Conservation (phyloP, 2,113 vertebrate genomes). For the Eonycteris spelaea region DNA sequence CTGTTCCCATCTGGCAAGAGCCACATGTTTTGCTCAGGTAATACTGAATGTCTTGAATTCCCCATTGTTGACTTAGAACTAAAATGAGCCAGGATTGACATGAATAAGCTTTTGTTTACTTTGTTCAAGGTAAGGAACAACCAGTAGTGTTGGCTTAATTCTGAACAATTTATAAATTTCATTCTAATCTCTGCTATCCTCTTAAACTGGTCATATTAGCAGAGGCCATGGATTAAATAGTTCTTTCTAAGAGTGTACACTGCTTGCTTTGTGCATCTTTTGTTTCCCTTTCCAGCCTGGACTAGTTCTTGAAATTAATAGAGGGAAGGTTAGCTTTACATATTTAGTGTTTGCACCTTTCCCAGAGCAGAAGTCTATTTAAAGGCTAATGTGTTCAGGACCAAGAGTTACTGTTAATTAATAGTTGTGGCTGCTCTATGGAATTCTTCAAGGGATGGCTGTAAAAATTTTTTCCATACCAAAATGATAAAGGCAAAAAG, state of each 20-base stretch:
- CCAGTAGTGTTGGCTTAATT: slow-evolving; percentile 23
- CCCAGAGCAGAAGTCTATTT: neutral
- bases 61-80: slow-evolving; percentile 33
- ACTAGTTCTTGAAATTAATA: neutral
- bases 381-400: neutral
- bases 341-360: neutral
- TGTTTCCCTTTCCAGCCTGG: neutral
- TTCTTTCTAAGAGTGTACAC: neutral
- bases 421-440: neutral
- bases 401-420: neutral
- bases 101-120: slow-evolving; percentile 16
- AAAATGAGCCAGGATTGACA: slow-evolving; percentile 6
- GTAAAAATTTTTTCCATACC: neutral
- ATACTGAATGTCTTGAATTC: slow-evolving; percentile 54
- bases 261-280: neutral
- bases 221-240: neutral
- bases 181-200: neutral
- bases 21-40: neutral
- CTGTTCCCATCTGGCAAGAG: slow-evolving; percentile 15
- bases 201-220: neutral
- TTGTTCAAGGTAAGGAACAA: neutral
- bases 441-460: neutral
- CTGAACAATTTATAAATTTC: slow-evolving; percentile 18
- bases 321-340: neutral
- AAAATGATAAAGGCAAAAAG: neutral